Evolutionary conservation across 1,140 invertebrate genomes (phyloP), one percentile per base, ranked within the genome.

Genomic region (Halotydeus destructor): DNA sequence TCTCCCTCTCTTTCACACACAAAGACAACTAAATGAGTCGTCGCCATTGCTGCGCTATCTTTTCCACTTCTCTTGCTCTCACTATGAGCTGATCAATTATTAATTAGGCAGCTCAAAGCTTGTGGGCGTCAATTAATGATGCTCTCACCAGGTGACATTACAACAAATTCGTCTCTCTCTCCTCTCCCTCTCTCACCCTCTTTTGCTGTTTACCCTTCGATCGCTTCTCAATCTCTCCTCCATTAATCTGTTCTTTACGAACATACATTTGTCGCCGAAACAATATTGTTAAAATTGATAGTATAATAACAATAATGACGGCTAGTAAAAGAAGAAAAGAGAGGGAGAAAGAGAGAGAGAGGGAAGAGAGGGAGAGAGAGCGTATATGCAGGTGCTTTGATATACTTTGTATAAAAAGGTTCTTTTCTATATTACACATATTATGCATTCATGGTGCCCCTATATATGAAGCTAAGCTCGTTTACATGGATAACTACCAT

Each of bases 1-100:
- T 38, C 40, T 38, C 38, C 41, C 30, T 36, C 43, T 38, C 41
- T 43, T 44, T 48, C 34, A 41, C 43, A 47, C 36, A 44, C 44
- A n/a, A n/a, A n/a, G n/a, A n/a, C n/a, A n/a, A n/a, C n/a, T n/a
- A n/a, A n/a, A n/a, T n/a, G n/a, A n/a, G n/a, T n/a, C n/a, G n/a
- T n/a, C n/a, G n/a, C n/a, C n/a, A n/a, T n/a, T n/a, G n/a, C n/a
- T n/a, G n/a, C n/a, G n/a, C n/a, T n/a, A n/a, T n/a, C n/a, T n/a
- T n/a, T n/a, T n/a, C n/a, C n/a, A n/a, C n/a, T n/a, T n/a, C n/a
- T n/a, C n/a, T n/a, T n/a, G n/a, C n/a, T n/a, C n/a, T n/a, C 14
- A 32, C 28, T 19, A 14, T 12, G 12, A 26, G 18, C 30, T 30
- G 16, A 38, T 14, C 23, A 11, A 25, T 38, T 38, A 23, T 24